These are phyloP conservation scores for Pogoniulus pusillus DNA, from an alignment of 2,797 vertebrate species.

Conservation along the genomic window DNA sequence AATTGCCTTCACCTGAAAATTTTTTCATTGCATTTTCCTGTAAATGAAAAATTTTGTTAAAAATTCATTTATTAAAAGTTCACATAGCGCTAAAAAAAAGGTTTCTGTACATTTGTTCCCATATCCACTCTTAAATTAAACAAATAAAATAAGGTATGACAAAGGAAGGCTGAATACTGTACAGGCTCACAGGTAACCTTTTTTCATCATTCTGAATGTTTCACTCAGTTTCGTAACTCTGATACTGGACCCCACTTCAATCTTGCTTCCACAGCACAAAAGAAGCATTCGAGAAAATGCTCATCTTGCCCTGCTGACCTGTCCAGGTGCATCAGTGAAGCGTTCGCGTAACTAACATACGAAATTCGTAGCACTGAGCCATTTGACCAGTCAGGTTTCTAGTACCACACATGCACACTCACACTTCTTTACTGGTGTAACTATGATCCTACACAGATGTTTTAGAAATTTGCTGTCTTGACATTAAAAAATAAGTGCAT, in stretches of 20 bases:
- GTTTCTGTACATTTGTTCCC: conserved; percentile 79
- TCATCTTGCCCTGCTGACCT: conserved; percentile 54
- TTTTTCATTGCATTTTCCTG: conserved; percentile 72
- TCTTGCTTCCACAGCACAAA: conserved; percentile 59
- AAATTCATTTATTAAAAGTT: conserved; percentile 78
- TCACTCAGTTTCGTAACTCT: conserved; percentile 67
- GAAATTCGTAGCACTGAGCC: conserved; percentile 68
- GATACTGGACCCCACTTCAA: conserved; percentile 66
- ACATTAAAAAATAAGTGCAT: conserved; percentile 85
- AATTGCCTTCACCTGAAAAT: conserved; percentile 61
- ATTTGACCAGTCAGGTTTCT: conserved; percentile 70
- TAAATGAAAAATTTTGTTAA: conserved; percentile 76
- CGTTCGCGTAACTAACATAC: background rate
- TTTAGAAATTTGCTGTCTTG: conserved; percentile 79
- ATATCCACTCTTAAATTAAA: conserved; percentile 72
- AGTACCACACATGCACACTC: conserved; percentile 60
- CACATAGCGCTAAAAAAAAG: conserved; percentile 66
- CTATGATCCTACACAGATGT: conserved; percentile 77
- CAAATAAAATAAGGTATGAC: conserved; percentile 71
- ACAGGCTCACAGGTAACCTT: conserved; percentile 68
- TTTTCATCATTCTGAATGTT: conserved; percentile 42
- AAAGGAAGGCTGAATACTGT: conserved; percentile 74
- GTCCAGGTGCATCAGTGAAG: conserved; percentile 50
- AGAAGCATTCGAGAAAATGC: conserved; percentile 39
- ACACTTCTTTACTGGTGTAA: conserved; percentile 71